Evolutionary conservation across 2,888 invertebrate species (phyloP), one percentile per base, ranked within the genome.

Genomic region (Xestia c-nigrum): DNA sequence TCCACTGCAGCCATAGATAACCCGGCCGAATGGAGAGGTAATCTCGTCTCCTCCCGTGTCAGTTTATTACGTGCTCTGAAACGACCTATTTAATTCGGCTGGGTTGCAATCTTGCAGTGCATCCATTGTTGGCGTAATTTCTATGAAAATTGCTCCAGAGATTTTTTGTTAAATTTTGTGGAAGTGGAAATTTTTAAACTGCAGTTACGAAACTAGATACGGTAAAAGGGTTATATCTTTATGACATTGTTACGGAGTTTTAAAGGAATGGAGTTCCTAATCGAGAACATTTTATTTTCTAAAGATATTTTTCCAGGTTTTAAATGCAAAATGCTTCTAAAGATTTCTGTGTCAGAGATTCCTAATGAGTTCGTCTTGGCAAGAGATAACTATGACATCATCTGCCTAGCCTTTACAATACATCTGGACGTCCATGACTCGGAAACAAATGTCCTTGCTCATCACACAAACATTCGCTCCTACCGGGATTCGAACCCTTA

Each of bases 21-120:
- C 94, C 93, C 93, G 91, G 89, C 92, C 93, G 96, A 96, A 96
- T 96, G 95, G 93, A 94, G 94, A 93, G 92, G 94, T 95, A 95
- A 95, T 95, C 95, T 94, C 90, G 85, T 84, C 90, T 90, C 90
- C 90, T 88, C 52, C 59, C 90, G 91, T 92, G 93, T 91, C 92
- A 90, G 90, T 93, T 93, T 92, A 93, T 93, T 92, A 91, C 89
- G 73, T 81, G 78, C 75, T 80, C 84, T 89, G 91, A 91, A 94
- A 93, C 88, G 94, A 94, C 93, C 94, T 91, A 92, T 88, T 92
- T 90, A 85, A 92, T 93, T 93, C 88, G 84, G 91, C 83, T 84
- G 91, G 81, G 88, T 93, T 92, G 87, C 82, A 92, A 90, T 91
- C 89, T 89, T 91, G 89, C 86, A 89, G 84, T 83, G 81, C 84